Conservation (phyloP, 2,888 invertebrate genomes). For the Drepana falcataria region DNA sequence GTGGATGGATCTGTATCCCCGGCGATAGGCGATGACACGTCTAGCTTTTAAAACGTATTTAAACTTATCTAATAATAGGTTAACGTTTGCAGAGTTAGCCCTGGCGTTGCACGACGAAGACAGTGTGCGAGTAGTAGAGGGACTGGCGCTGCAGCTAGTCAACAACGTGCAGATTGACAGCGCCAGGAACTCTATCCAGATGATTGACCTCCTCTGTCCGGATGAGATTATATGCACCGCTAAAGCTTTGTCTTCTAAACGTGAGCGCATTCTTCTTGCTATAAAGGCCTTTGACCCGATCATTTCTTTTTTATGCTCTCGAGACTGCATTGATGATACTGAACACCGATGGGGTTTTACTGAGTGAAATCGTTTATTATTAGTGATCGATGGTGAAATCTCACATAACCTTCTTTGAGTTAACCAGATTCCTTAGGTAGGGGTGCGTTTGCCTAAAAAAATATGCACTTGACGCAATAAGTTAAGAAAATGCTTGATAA, state of each 20-base stretch:
- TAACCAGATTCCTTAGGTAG: too few relatives aligned
- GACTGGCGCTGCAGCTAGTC: conserved; percentile 48
- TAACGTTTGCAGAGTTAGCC: conserved; percentile 34
- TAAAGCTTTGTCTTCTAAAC: conserved; percentile 25
- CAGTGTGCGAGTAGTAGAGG: conserved; percentile 38
- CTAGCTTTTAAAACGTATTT: too few relatives aligned
- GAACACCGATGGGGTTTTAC: not conserved
- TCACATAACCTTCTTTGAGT: too few relatives aligned
- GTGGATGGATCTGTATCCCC: too few relatives aligned
- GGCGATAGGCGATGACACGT: too few relatives aligned
- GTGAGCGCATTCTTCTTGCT: conserved; percentile 21
- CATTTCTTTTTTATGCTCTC: too few relatives aligned
- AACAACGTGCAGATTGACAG: conserved; percentile 35
- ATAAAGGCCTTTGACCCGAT: not conserved
- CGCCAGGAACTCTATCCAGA: conserved; percentile 20
- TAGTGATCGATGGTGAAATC: too few relatives aligned
- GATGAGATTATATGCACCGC: conserved; percentile 41
- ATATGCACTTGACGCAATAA: too few relatives aligned
- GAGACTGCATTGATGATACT: not conserved
- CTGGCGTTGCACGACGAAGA: conserved; percentile 46
- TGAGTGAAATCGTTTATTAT: too few relatives aligned
- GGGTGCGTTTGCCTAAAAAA: too few relatives aligned
- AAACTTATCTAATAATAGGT: too few relatives aligned
- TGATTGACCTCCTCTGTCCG: conserved; percentile 35
- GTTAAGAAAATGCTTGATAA: too few relatives aligned